Conservation (phyloP, 2,888 invertebrate genomes). For the Phorcus lineatus region DNA sequence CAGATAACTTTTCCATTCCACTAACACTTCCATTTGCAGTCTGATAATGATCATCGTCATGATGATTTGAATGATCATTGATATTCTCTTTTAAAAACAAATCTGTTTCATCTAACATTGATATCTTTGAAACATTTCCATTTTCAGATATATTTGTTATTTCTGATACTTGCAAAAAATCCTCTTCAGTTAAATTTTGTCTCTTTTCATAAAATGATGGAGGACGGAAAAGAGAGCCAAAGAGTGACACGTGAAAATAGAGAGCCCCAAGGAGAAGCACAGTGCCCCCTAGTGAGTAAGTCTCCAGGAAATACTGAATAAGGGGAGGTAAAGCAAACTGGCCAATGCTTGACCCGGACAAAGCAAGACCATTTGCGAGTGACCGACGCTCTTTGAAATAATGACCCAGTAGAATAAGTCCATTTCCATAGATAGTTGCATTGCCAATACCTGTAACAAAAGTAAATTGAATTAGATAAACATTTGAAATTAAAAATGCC, state of each 20-base stretch:
- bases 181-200: neutral
- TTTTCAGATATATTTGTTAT: too few species aligned
- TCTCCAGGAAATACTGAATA: slow-evolving; percentile 60
- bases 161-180: neutral
- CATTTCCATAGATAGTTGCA: slow-evolving; percentile 65
- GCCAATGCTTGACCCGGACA: slow-evolving; percentile 68
- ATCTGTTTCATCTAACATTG: neutral
- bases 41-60: neutral
- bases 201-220: slow-evolving; percentile 44
- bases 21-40: too few species aligned
- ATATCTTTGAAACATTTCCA: too few species aligned
- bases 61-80: neutral
- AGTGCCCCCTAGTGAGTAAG: slow-evolving; percentile 48
- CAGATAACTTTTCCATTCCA: too few species aligned
- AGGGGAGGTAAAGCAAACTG: slow-evolving; percentile 65
- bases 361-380: slow-evolving; percentile 62
- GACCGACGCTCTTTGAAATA: slow-evolving; percentile 63
- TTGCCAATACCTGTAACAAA: slow-evolving; percentile 60
- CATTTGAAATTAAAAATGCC: too few species aligned
- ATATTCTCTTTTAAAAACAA: neutral
- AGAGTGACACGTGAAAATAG: slow-evolving; percentile 56
- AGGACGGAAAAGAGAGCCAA: slow-evolving; percentile 61
- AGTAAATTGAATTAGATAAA: too few species aligned
- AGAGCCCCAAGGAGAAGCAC: slow-evolving; percentile 53
- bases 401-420: slow-evolving; percentile 61